These are phyloP conservation scores for Lordiphosa stackelbergi DNA, from an alignment of 1,140 invertebrate species.

Conservation along the genomic window DNA sequence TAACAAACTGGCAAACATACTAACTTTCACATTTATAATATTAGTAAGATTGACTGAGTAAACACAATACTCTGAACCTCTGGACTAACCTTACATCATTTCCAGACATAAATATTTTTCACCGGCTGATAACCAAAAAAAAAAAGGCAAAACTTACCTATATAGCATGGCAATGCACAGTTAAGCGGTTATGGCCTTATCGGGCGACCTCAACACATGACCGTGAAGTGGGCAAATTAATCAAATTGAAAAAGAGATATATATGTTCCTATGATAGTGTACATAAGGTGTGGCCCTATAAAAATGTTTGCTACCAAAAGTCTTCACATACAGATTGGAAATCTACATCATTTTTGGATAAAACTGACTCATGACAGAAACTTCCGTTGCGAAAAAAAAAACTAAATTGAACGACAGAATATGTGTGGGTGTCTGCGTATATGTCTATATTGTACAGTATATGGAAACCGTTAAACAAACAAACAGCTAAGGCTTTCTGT, in stretches of 20 bases:
- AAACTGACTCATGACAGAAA: slow-evolving; percentile 64
- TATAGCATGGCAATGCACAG: slow-evolving; percentile 36
- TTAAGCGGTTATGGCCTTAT: slow-evolving; percentile 41
- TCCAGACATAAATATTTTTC: not conserved
- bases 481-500: slow-evolving; percentile 51
- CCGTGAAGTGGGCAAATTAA: slow-evolving; percentile 55
- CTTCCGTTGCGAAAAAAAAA: slow-evolving; percentile 63
- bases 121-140: slow-evolving; percentile 15
- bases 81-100: not conserved
- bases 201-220: slow-evolving; percentile 50
- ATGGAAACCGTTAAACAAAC: slow-evolving; percentile 57
- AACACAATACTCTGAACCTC: not conserved
- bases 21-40: too few species aligned
- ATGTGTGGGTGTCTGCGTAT: slow-evolving; percentile 16
- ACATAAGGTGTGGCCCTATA: slow-evolving; percentile 29
- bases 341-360: slow-evolving; percentile 34
- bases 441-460: slow-evolving; percentile 20
- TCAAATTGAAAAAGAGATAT: slow-evolving; percentile 31
- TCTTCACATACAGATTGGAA: slow-evolving; percentile 26
- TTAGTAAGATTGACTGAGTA: too few species aligned
- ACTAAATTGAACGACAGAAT: slow-evolving; percentile 21
- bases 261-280: slow-evolving; percentile 9
- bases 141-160: slow-evolving; percentile 18
- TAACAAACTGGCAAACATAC: too few species aligned
- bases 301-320: slow-evolving; percentile 9